phyloP scores from a whole-genome alignment of 1,140 invertebrate species.

The Magallana ariakensis region DNA sequence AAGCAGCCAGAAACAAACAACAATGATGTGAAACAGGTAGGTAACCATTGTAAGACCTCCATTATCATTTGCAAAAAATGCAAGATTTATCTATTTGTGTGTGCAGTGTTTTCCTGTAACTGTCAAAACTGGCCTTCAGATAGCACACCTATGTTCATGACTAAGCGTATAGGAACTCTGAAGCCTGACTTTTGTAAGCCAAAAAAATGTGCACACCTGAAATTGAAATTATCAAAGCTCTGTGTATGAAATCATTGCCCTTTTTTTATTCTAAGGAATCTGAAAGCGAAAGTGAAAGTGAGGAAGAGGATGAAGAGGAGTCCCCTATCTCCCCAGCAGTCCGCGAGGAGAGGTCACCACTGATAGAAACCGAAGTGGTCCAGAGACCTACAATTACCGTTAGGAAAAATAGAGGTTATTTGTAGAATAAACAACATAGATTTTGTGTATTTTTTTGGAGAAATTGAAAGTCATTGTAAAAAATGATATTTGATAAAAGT shows the following conservation, averaged over 20 bases:
- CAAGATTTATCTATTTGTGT: slow-evolving; percentile 17
- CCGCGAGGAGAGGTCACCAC: neutral
- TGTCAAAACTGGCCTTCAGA: neutral
- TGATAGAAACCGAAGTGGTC: slow-evolving; percentile 6
- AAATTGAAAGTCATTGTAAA: neutral
- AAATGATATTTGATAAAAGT: neutral
- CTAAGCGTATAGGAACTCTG: neutral
- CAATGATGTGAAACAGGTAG: slow-evolving; percentile 38
- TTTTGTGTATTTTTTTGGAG: too few species aligned
- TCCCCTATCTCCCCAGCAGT: neutral
- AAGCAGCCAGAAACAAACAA: slow-evolving; percentile 10
- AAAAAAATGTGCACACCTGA: too few species aligned
- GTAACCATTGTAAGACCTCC: neutral
- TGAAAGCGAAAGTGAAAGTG: slow-evolving; percentile 36
- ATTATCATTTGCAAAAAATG: neutral
- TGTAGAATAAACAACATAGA: neutral
- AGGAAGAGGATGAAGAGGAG: neutral
- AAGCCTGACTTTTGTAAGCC: neutral
- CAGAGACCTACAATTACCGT: slow-evolving; percentile 11
- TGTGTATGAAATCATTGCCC: neutral
- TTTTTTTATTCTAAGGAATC: neutral
- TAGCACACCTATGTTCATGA: slow-evolving; percentile 7
- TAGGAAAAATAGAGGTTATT: slow-evolving; percentile 19
- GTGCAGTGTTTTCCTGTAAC: neutral
- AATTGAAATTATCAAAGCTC: neutral